phyloP scores from a whole-genome alignment of 2,797 vertebrate genomes.

The Macroramphosus scolopax region DNA sequence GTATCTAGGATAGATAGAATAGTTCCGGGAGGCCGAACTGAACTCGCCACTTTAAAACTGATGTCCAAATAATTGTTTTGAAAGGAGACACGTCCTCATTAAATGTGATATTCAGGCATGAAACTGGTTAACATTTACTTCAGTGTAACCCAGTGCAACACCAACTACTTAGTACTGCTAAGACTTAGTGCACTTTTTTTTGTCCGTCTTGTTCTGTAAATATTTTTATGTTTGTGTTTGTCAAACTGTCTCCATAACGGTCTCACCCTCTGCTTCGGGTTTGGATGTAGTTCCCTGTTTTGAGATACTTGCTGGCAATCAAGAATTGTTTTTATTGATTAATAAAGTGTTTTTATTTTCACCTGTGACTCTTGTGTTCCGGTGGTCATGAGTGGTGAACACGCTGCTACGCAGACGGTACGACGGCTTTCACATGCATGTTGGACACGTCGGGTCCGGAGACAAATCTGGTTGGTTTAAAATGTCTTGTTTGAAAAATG shows the following conservation, averaged over 20 bases:
- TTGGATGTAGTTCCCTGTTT: slow-evolving; percentile 78
- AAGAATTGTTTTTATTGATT: slow-evolving; percentile 85
- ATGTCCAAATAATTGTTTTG: slow-evolving; percentile 51
- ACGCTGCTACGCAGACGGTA: too few species aligned
- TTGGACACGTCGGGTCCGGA: too few species aligned
- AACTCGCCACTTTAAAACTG: slow-evolving; percentile 61
- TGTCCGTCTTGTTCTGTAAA: slow-evolving; percentile 79
- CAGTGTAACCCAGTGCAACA: slow-evolving; percentile 70
- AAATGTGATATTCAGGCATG: slow-evolving; percentile 74
- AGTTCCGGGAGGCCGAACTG: slow-evolving; percentile 60
- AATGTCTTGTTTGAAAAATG: too few species aligned
- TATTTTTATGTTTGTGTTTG: slow-evolving; percentile 77
- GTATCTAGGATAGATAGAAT: slow-evolving; percentile 54
- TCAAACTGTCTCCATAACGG: slow-evolving; percentile 67
- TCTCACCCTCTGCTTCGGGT: slow-evolving; percentile 74
- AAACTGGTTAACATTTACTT: slow-evolving; percentile 72
- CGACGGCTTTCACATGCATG: too few species aligned
- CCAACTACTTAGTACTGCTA: slow-evolving; percentile 72
- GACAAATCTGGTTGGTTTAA: too few species aligned
- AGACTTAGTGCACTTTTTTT: slow-evolving; percentile 80
- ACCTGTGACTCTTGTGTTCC: slow-evolving; percentile 68
- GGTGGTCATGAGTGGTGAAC: slow-evolving; percentile 36
- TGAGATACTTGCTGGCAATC: slow-evolving; percentile 84
- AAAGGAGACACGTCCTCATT: slow-evolving; percentile 61
- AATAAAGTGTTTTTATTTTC: slow-evolving; percentile 85